Percentiles rank a stretch among this genome's conserved stretches.
These are phyloP conservation scores for Phainopepla nitens DNA, from an alignment of 2,113 vertebrate genomes.

Conservation along the genomic window DNA sequence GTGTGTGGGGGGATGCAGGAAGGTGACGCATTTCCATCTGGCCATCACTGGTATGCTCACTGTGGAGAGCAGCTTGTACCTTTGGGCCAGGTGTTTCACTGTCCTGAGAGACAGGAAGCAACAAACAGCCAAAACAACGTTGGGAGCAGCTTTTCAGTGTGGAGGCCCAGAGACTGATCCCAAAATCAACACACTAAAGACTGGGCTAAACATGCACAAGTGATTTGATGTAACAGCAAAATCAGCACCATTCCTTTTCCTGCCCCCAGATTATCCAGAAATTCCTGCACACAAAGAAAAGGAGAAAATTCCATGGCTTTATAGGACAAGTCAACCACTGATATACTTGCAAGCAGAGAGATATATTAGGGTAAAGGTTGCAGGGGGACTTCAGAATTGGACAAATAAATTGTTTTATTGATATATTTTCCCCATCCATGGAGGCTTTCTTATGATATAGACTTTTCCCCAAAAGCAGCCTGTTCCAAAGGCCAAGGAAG, in stretches of 20 bases:
- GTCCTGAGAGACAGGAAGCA: neutral
- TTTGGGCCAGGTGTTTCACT: neutral
- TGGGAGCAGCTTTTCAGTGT: neutral
- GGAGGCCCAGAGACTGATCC: neutral
- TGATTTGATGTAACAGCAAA: neutral
- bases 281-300: neutral
- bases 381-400: neutral
- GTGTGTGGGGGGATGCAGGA: neutral
- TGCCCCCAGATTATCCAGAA: neutral
- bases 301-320: neutral
- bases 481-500: neutral
- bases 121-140: neutral
- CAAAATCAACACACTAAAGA: neutral
- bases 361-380: neutral
- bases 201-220: accelerated
- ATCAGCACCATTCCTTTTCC: neutral
- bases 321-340: neutral
- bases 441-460: neutral
- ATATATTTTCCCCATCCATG: neutral
- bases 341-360: neutral
- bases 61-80: neutral
- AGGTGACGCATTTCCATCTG: slow-evolving; percentile 25
- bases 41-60: neutral
- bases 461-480: neutral
- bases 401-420: neutral